A percentile compares a stretch with the other conserved stretches of the same genome.
phyloP scores from a whole-genome alignment of 2,113 vertebrate genomes.

The Phrynosoma blainvillii region DNA sequence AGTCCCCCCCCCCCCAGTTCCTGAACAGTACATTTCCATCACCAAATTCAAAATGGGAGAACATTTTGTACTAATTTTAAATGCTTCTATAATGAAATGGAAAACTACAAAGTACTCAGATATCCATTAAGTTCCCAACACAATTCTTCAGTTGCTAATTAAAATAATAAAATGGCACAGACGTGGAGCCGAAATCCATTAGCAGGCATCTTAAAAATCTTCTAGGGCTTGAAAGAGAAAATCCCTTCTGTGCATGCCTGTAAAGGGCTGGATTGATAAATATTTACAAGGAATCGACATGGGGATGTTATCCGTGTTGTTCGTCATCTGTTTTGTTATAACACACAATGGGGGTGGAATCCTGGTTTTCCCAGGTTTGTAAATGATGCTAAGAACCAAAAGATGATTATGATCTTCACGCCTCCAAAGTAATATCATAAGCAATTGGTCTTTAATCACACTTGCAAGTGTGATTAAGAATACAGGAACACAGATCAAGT shows the following conservation, averaged over 20 bases:
- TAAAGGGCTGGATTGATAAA: not conserved
- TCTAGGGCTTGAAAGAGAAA: slow-evolving; percentile 32
- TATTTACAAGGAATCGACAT: not conserved
- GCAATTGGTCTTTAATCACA: not conserved
- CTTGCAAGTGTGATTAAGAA: slow-evolving; percentile 41
- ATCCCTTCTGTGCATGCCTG: not conserved
- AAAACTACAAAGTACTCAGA: not conserved
- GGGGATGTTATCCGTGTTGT: not conserved
- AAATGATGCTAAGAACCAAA: slow-evolving; percentile 41
- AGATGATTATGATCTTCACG: slow-evolving; percentile 39
- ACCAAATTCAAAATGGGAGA: not conserved
- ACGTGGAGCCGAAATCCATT: slow-evolving; percentile 25
- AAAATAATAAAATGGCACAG: slow-evolving; percentile 56
- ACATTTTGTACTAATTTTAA: slow-evolving; percentile 39
- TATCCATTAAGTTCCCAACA: slow-evolving; percentile 50
- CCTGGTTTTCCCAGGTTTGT: slow-evolving; percentile 45
- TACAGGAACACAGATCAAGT: slow-evolving; percentile 27
- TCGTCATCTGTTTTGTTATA: not conserved
- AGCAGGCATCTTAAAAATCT: slow-evolving; percentile 39
- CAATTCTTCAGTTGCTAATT: slow-evolving; percentile 65
- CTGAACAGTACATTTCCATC: not conserved
- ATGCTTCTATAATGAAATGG: slow-evolving; percentile 42
- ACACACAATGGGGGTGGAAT: slow-evolving; percentile 34
- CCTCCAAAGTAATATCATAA: slow-evolving; percentile 41
- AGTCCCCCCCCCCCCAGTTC: not conserved